phyloP scores from a whole-genome alignment of 2,888 invertebrate genomes.

The Eupithecia centaureata region DNA sequence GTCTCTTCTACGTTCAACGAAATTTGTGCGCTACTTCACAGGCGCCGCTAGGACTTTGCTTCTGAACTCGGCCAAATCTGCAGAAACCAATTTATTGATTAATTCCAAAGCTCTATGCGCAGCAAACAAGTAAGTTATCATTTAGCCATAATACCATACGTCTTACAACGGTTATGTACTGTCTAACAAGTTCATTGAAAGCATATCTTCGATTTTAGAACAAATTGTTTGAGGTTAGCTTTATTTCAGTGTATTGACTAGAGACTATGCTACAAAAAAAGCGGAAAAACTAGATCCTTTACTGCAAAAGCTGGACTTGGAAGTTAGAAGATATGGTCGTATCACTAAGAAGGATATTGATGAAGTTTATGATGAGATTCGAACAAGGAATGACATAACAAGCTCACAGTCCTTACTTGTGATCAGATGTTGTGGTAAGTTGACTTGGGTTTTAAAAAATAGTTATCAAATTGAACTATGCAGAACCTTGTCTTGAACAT shows the following conservation, averaged over 20 bases:
- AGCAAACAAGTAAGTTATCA: constrained; percentile 67
- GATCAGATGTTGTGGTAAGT: constrained; percentile 91
- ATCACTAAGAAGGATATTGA: constrained; percentile 90
- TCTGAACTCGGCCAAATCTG: constrained; percentile 86
- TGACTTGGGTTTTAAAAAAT: not conserved
- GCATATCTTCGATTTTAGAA: not conserved
- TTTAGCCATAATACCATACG: not conserved
- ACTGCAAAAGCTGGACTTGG: constrained; percentile 86
- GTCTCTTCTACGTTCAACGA: constrained; percentile 88
- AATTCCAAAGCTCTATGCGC: constrained; percentile 71
- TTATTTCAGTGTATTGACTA: constrained; percentile 81
- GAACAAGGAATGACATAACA: constrained; percentile 87
- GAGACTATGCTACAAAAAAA: constrained; percentile 83
- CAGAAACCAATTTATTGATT: constrained; percentile 83
- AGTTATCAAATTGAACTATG: not conserved
- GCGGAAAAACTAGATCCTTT: constrained; percentile 86
- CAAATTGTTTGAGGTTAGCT: constrained; percentile 18
- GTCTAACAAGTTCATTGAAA: not conserved
- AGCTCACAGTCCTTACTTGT: constrained; percentile 91
- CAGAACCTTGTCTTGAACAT: not conserved
- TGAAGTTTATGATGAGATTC: constrained; percentile 90
- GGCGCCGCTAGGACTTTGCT: constrained; percentile 88
- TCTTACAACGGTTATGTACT: not conserved
- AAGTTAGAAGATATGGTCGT: constrained; percentile 89
- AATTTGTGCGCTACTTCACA: constrained; percentile 89